Evolutionary conservation across 2,113 vertebrate genomes (phyloP).

Genomic region (Scytalopus superciliaris): DNA sequence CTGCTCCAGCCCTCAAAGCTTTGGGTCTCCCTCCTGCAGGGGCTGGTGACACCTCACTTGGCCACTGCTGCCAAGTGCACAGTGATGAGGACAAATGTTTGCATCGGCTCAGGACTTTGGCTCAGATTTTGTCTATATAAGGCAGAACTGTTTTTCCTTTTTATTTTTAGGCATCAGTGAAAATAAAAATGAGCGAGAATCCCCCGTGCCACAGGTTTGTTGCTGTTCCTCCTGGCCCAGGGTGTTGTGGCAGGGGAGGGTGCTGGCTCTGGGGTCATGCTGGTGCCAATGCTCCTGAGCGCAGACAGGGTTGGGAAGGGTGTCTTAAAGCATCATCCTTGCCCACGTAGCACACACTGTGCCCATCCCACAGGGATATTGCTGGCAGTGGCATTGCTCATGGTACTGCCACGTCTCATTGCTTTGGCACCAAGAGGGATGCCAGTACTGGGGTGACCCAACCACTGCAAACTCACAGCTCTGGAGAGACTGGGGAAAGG

Average conservation of each 20-base stretch:
- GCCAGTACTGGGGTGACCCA: neutral
- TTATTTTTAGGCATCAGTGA: constrained; percentile 5
- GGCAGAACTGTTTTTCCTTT: constrained; percentile 15
- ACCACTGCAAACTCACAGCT: neutral
- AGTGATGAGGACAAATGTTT: neutral
- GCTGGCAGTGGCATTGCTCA: neutral
- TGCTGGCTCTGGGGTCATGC: accelerated
- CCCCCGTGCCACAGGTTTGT: neutral
- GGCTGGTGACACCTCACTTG: accelerated
- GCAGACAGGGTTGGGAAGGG: neutral
- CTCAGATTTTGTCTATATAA: constrained; percentile 36
- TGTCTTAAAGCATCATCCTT: neutral
- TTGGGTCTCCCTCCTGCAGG: neutral
- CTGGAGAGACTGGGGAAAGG: neutral
- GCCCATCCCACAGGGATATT: neutral
- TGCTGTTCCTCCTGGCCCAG: accelerated
- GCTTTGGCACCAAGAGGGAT: neutral
- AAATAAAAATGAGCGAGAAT: constrained; percentile 46
- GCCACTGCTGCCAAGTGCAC: neutral
- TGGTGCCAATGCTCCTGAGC: accelerated
- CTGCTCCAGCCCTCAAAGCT: neutral
- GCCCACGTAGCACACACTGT: neutral
- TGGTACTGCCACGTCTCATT: neutral
- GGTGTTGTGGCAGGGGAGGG: neutral
- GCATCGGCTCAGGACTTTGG: neutral